Evolutionary conservation across 2,888 invertebrate genomes (phyloP), one percentile per base, ranked within the genome.

Genomic region (Pammene fasciana): DNA sequence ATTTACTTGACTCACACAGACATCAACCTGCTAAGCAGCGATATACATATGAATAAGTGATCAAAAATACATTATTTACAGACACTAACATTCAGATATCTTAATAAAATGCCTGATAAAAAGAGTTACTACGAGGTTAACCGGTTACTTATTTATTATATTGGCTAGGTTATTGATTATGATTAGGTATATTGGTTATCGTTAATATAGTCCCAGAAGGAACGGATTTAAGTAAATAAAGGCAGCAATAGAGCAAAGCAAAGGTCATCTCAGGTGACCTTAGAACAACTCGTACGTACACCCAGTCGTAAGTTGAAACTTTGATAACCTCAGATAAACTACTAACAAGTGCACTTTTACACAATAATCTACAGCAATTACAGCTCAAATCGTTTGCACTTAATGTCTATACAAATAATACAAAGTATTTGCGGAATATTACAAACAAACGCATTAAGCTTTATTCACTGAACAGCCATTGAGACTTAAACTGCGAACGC

Each of bases 401-500:
- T 9, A 10, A 9, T 9, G 9, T 48, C 10, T 16, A 48, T 16
- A 16, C 16, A 48, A n/a, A 46, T 46, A 7, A 26, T 26, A 26
- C 26, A 3, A 26, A 26, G 43, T 43, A 43, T 48, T 16, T 10
- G 8, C 18, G 16, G 18, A 36, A 13, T 38, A 26, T 52, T 62
- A 41, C 38, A 62, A 65, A 65, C 65, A 52, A 65, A 65, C 38
- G 36, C 38, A 68, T 65, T 68, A 45, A 43, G 46, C 18, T 59
- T 16, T 60, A 45, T 68, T 64, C 56, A 56, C 62, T 41, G 41
- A 38, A 46, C 62, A 56, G 13, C 43, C 34, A 34, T 65, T 18
- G 65, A 60, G 38, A 59, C 59, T 41, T 60, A 59, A 65, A 59
- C 64, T 41, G 61, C 59, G 59, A 59, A 60, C 65, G 54, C 52